Base-by-base conservation (phyloP, 1,140 invertebrate genomes). In the Drosophila repletoides region DNA sequence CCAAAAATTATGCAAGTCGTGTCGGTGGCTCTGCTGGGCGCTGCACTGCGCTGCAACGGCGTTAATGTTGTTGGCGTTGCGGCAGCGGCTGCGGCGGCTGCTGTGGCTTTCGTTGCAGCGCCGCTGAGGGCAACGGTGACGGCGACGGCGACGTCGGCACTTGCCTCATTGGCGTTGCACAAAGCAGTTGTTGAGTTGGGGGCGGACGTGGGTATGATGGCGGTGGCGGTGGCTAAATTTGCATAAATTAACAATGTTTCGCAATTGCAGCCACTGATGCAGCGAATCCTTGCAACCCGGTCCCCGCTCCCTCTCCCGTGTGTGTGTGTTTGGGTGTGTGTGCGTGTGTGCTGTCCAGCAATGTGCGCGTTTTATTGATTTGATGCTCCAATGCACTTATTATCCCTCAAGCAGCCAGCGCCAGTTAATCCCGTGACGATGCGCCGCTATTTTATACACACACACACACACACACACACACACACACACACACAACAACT, bases 201-300 rank as follows among this genome's bases (percentile, higher is more conserved):
- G n/a, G 17, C n/a, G 9, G 36, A 15, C 10, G 22, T 14, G 31
- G 19, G n/a, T 17, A 5, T n/a, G 41, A 12, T 12, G 41, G 29
- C 22, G 38, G 46, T 43, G 79, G 79, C 70, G 79, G 59, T 66
- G 79, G 79, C 79, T 84, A 84, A 83, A 83, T 83, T 83, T 83
- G 79, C 79, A 83, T 83, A 83, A 83, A 83, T 83, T 83, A 83
- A 83, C 79, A 84, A 83, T 83, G 79, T 83, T 83, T 79, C 79
- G 79, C 79, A 83, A 83, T 84, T 84, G 65, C 79, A 83, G 79
- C 43, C 79, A 83, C 79, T 84, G 79, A 84, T 83, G 79, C 79
- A 84, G 79, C 65, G 79, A 63, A 83, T 81, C 77, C 77, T 81
- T 76, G 69, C 56, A 33, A 49, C 73, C 55, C 49, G 53, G 2